These are phyloP conservation scores for Oreohelix idahoensis DNA, from an alignment of 1,140 invertebrate species.

Conservation along the genomic window DNA sequence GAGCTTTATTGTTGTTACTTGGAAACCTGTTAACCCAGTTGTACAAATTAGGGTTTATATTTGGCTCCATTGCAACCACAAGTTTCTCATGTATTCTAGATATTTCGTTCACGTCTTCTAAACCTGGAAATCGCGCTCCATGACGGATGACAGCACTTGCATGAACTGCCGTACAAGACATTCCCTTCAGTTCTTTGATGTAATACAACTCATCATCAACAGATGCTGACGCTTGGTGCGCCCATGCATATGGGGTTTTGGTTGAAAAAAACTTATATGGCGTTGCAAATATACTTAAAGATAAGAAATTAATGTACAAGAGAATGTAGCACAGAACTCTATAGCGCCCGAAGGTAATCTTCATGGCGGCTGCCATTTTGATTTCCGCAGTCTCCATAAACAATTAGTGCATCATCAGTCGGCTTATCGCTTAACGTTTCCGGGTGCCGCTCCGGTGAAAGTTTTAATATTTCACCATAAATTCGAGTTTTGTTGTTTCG, in stretches of 20 bases:
- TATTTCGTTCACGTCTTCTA: slow-evolving; percentile 54
- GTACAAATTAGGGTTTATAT: slow-evolving; percentile 45
- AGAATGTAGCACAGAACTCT: background rate
- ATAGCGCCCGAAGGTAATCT: background rate
- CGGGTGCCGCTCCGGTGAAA: too few species aligned
- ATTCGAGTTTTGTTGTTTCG: too few species aligned
- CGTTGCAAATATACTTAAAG: background rate
- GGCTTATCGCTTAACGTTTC: too few species aligned
- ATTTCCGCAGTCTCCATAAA: too few species aligned
- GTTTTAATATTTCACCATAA: too few species aligned
- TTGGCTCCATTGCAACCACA: slow-evolving; percentile 20
- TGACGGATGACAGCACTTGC: slow-evolving; percentile 59
- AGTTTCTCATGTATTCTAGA: slow-evolving; percentile 45
- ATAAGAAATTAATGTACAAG: background rate
- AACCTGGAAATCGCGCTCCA: slow-evolving; percentile 59
- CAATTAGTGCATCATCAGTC: too few species aligned
- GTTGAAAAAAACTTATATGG: slow-evolving; percentile 48
- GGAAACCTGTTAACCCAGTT: slow-evolving; percentile 57
- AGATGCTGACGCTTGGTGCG: slow-evolving; percentile 39
- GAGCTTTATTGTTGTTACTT: slow-evolving; percentile 48
- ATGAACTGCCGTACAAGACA: slow-evolving; percentile 57
- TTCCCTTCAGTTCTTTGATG: slow-evolving; percentile 40
- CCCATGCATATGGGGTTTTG: slow-evolving; percentile 60
- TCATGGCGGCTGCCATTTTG: slow-evolving; percentile 1
- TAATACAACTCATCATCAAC: slow-evolving; percentile 48